phyloP scores from a whole-genome alignment of 2,888 invertebrate genomes.

The Bimastos eiseni region DNA sequence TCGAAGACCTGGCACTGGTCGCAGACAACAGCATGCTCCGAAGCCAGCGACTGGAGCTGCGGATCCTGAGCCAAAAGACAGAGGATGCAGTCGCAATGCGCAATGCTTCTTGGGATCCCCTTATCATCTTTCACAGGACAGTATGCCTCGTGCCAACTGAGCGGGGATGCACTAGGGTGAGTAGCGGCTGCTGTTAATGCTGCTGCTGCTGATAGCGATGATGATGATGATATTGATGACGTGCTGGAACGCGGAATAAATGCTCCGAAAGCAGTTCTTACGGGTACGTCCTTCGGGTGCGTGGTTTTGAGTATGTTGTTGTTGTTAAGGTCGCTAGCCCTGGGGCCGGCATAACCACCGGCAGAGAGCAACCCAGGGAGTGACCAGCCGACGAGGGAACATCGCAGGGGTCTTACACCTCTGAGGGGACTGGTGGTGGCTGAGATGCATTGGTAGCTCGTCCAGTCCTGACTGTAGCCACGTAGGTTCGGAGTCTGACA shows the following conservation, averaged over 20 bases:
- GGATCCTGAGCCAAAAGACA: neutral
- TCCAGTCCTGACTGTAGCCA: neutral
- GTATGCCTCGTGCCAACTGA: neutral
- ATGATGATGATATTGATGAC: too few relatives aligned
- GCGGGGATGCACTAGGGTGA: neutral
- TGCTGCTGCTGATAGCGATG: neutral
- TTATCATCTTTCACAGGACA: neutral
- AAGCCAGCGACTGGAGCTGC: neutral
- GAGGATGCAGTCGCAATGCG: neutral
- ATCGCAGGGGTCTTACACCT: neutral
- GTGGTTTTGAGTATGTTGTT: neutral
- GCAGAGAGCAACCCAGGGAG: neutral
- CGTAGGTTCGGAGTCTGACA: neutral
- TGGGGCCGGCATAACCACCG: neutral
- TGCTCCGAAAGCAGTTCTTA: neutral
- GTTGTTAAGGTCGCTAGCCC: neutral
- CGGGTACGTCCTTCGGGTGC: neutral
- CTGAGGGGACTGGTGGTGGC: neutral
- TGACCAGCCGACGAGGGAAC: neutral
- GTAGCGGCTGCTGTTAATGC: neutral
- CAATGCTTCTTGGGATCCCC: neutral
- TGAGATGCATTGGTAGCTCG: neutral
- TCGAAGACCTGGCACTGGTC: constrained; percentile 4
- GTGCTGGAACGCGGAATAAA: neutral
- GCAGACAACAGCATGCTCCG: neutral